phyloP scores from a whole-genome alignment of 2,113 vertebrate species.

The Helogale parvula region DNA sequence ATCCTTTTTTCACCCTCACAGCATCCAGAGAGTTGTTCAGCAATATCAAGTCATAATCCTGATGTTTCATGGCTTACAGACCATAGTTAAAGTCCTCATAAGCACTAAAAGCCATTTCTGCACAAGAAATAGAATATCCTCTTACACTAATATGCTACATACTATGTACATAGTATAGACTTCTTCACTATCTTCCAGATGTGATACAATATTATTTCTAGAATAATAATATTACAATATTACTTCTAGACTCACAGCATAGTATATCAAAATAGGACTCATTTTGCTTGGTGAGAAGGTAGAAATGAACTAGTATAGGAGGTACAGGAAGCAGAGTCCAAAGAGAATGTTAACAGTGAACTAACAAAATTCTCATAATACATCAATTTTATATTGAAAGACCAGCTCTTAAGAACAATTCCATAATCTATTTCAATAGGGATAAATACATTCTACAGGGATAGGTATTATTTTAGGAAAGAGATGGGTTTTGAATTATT shows the following conservation, averaged over 20 bases:
- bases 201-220: background rate
- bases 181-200: background rate
- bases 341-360: background rate
- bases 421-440: background rate
- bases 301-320: background rate
- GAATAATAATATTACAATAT: background rate
- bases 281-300: background rate
- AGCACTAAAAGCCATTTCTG: slow-evolving; percentile 1
- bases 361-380: background rate
- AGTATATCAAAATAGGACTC: background rate
- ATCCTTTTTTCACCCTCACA: slow-evolving; percentile 8
- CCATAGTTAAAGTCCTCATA: slow-evolving; percentile 22
- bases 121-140: background rate
- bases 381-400: background rate
- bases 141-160: background rate
- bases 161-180: background rate
- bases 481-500: background rate
- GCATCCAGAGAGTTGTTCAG: background rate
- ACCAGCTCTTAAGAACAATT: background rate
- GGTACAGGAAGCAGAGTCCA: background rate
- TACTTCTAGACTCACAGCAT: background rate
- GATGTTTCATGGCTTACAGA: slow-evolving; percentile 15
- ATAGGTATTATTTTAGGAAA: background rate
- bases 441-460: background rate
- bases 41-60: background rate